Evolutionary conservation across 2,113 vertebrate genomes (phyloP).

Genomic region (Pycnonotus jocosus): DNA sequence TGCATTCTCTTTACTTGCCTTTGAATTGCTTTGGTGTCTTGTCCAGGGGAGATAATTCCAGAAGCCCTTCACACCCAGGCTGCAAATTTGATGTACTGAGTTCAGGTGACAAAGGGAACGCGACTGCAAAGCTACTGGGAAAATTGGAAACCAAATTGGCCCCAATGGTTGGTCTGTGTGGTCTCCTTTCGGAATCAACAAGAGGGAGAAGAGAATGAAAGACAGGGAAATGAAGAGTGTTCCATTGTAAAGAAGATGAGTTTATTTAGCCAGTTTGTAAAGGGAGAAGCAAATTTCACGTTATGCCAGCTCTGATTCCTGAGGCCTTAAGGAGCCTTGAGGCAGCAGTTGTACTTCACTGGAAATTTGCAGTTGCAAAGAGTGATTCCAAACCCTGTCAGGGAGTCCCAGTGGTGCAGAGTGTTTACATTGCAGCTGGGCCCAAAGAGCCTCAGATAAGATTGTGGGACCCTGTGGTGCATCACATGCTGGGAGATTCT

Average conservation of each 20-base stretch:
- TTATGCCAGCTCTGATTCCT: background rate
- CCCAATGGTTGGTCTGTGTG: background rate
- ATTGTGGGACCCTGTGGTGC: background rate
- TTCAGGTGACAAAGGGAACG: constrained; percentile 20
- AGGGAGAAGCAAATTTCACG: background rate
- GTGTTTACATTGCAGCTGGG: background rate
- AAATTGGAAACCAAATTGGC: constrained; percentile 32
- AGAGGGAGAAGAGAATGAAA: background rate
- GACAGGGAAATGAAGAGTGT: background rate
- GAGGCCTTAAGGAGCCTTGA: background rate
- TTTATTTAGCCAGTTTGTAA: constrained; percentile 20
- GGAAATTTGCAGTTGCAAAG: background rate
- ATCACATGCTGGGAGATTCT: background rate
- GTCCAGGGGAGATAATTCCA: constrained; percentile 40
- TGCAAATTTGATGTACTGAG: background rate
- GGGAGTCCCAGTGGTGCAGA: background rate
- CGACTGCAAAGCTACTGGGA: constrained; percentile 17
- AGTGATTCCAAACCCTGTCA: background rate
- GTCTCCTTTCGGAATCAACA: constrained; percentile 15
- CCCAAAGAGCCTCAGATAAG: background rate
- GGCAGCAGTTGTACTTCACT: background rate
- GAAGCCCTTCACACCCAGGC: background rate
- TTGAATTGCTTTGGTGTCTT: constrained; percentile 23
- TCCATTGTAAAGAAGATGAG: background rate
- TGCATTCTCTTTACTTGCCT: constrained; percentile 39